Evolutionary conservation across 2,797 vertebrate genomes (phyloP).

Genomic region (Spinus olivaceus): DNA sequence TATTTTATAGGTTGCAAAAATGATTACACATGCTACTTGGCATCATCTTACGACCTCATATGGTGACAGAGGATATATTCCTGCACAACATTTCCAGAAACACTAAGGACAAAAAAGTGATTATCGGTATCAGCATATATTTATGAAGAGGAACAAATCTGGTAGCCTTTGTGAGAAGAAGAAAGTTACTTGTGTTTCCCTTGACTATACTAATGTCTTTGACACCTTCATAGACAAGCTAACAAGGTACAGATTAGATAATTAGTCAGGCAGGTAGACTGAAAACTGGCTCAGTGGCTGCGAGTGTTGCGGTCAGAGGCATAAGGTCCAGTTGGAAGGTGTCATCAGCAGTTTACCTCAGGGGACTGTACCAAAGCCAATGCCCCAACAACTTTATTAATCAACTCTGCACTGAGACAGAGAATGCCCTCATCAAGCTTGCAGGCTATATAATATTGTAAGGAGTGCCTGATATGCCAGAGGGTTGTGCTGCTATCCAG

Average conservation of each 20-base stretch:
- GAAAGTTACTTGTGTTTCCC: not conserved
- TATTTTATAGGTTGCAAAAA: no score
- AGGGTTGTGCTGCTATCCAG: not conserved
- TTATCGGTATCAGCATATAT: not conserved
- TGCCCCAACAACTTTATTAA: not conserved
- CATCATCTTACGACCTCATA: not conserved
- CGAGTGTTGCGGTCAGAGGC: not conserved
- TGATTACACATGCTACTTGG: not conserved
- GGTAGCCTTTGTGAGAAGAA: not conserved
- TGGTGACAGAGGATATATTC: not conserved
- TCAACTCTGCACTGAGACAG: not conserved
- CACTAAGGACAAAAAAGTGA: not conserved
- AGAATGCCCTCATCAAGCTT: not conserved
- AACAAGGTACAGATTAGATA: not conserved
- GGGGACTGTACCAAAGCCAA: not conserved
- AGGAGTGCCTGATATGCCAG: not conserved
- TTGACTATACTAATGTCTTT: not conserved
- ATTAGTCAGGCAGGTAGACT: not conserved
- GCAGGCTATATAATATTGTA: not conserved
- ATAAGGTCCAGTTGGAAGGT: not conserved
- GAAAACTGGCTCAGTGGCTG: not conserved
- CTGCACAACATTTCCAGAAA: not conserved
- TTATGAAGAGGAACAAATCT: not conserved
- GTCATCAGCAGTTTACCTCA: not conserved
- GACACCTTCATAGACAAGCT: not conserved